A percentile compares a stretch with the other conserved stretches of the same genome.
Evolutionary conservation across 2,888 invertebrate species (phyloP).

Genomic region (Cancer borealis): DNA sequence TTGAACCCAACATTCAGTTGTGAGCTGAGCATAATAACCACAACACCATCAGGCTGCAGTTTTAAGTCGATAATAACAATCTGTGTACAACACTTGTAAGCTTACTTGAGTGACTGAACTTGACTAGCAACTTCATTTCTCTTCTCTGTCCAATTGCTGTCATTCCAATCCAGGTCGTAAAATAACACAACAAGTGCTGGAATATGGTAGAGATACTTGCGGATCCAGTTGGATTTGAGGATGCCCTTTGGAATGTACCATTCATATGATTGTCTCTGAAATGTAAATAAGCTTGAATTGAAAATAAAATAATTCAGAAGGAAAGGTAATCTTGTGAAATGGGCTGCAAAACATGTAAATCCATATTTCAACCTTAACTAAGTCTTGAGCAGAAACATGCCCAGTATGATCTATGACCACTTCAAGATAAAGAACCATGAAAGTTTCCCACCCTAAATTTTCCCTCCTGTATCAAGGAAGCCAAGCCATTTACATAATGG

Average conservation of each 20-base stretch:
- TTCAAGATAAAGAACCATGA: no score
- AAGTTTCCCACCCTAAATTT: no score
- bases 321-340: not conserved
- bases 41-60: not conserved
- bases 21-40: not conserved
- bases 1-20: not conserved
- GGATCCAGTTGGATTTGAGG: conserved; percentile 95
- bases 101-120: conserved; percentile 85
- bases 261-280: conserved; percentile 85
- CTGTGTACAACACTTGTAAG: not conserved
- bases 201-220: conserved; percentile 92
- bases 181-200: conserved; percentile 97
- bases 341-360: not conserved
- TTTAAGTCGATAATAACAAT: not conserved
- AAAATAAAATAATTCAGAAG: not conserved
- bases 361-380: not conserved
- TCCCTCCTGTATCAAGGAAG: no score
- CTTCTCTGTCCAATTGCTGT: conserved; percentile 95
- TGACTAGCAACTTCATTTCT: conserved; percentile 95
- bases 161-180: conserved; percentile 98
- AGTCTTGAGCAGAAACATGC: not conserved
- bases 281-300: not conserved
- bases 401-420: not conserved
- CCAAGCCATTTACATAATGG: no score
- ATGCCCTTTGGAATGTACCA: conserved; percentile 97